Base-by-base conservation (phyloP, 2,797 vertebrate genomes). In the Basileuterus tristriatus region DNA sequence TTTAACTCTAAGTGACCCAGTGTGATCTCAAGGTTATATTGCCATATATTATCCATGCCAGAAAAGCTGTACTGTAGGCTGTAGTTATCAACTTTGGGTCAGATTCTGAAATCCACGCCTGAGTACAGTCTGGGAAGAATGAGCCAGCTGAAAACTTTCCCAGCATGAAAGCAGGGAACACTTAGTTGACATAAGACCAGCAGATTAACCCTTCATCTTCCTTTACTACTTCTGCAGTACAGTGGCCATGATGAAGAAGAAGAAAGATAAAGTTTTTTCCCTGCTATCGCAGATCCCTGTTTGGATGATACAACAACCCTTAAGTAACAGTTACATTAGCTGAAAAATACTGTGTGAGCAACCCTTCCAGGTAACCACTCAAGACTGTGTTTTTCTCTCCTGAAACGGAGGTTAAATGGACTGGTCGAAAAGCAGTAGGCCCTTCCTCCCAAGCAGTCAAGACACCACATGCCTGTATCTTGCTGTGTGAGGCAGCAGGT, bases 31-130 rank as follows among this genome's bases (percentile, higher is more conserved):
- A 56, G 74, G 32, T 94, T 88, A 82, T 84, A 82, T 83, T 92
- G 85, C 56, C 80, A 47, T 76, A 63, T n/a, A 44, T 82, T 86
- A 49, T 64, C 89, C 44, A 72, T 69, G 63, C 75, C 71, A 95
- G 79, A 95, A 95, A 94, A 96, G 87, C 80, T 93, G 90, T 93
- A 77, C 91, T 83, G 87, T 58, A 47, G 65, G 15, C 53, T 81
- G 83, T 65, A 93, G 77, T 92, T 92, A 92, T 6, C 11, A 16
- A 71, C 55, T 65, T 62, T 58, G 64, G 79, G 71, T 71, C 67
- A 63, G 67, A 68, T 89, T 69, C 79, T 87, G 77, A 94, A 96
- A 92, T 82, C 47, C 67, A 46, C 19, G 56, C 63, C 63, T 6
- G 2, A 88, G 46, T 27, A 58, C 30, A 62, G 77, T 72, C 80